These are phyloP conservation scores for Eutolmus rufibarbis DNA, from an alignment of 2,888 invertebrate genomes.

Conservation along the genomic window DNA sequence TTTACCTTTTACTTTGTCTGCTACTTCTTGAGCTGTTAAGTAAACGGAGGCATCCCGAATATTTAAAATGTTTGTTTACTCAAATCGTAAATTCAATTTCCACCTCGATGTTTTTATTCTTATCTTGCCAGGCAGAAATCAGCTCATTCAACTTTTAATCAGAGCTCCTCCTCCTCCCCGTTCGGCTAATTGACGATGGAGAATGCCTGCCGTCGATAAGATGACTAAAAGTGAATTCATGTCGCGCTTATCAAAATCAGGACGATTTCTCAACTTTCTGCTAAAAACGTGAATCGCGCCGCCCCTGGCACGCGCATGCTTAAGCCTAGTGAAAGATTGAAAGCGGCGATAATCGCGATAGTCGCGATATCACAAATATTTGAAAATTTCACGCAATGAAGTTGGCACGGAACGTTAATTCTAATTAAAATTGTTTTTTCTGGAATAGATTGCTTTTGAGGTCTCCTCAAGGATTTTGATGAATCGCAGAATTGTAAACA, in stretches of 20 bases:
- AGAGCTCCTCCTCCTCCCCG: not conserved
- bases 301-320: constrained; percentile 4
- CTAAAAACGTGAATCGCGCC: not conserved
- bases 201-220: not conserved
- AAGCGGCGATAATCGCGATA: not conserved
- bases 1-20: constrained; percentile 28
- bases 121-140: not conserved
- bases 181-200: not conserved
- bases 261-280: not conserved
- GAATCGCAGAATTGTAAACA: not conserved
- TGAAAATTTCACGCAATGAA: not conserved
- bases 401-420: not conserved
- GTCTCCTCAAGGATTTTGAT: not conserved
- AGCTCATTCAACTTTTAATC: constrained; percentile 4
- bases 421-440: not conserved
- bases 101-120: constrained; percentile 22
- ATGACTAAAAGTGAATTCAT: constrained; percentile 9
- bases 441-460: not conserved
- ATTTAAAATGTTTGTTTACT: constrained; percentile 26
- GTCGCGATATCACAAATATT: not conserved
- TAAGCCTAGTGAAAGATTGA: not conserved
- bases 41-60: constrained; percentile 11
- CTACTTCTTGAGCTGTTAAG: constrained; percentile 11
- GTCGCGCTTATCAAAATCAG: not conserved
- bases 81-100: constrained; percentile 27